Conservation (phyloP, 2,888 invertebrate species). For the Druceiella hillmani region DNA sequence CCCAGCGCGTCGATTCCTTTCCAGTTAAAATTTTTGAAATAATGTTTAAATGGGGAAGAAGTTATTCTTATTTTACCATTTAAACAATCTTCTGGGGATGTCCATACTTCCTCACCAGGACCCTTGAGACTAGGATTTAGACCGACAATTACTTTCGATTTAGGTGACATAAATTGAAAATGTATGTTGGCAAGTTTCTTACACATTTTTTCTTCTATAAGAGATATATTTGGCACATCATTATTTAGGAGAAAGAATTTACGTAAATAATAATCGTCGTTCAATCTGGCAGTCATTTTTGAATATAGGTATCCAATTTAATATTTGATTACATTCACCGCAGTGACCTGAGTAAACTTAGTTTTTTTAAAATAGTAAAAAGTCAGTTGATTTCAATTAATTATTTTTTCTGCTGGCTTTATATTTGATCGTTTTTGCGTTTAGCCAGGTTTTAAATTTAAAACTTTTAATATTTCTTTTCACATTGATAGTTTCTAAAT, state of each 20-base stretch:
- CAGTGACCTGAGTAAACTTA: too few species aligned
- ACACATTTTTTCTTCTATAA: conserved; percentile 37
- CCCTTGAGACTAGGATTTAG: conserved; percentile 39
- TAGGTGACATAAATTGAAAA: conserved; percentile 38
- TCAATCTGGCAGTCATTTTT: conserved; percentile 29
- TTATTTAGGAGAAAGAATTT: conserved; percentile 35
- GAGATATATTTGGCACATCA: conserved; percentile 39
- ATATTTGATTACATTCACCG: too few species aligned
- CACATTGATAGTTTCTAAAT: too few species aligned
- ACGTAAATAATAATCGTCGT: conserved; percentile 37
- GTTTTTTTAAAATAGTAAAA: too few species aligned
- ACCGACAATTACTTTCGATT: conserved; percentile 37
- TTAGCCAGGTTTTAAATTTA: too few species aligned
- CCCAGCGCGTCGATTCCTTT: conserved; percentile 33
- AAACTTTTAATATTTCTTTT: too few species aligned
- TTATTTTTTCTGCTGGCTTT: too few species aligned
- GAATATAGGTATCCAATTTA: too few species aligned
- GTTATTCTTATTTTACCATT: too few species aligned
- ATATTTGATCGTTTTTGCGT: too few species aligned
- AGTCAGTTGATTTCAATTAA: too few species aligned
- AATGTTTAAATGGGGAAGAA: too few species aligned
- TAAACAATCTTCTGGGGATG: conserved; percentile 35
- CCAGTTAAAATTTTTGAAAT: conserved; percentile 32
- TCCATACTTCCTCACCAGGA: conserved; percentile 39
- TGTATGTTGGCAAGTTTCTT: conserved; percentile 36